Evolutionary conservation across 2,113 vertebrate species (phyloP), one percentile per base, ranked within the genome.

Genomic region (Nansenia antarctica): DNA sequence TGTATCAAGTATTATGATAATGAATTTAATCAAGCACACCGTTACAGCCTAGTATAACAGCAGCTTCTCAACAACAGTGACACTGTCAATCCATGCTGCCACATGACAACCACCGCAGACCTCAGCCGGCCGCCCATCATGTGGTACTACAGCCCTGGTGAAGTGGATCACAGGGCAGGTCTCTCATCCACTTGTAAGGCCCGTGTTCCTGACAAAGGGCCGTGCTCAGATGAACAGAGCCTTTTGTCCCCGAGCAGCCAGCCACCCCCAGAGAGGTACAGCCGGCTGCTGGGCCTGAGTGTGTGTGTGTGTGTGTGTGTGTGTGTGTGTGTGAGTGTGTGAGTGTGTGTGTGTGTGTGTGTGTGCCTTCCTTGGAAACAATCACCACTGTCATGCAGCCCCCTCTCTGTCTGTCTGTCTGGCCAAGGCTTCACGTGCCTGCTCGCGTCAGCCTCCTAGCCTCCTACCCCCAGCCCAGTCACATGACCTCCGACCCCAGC

Each of bases 371-470:
- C n/a, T 49, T 73, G 72, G 82, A 72, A 86, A 88, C 86, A 87
- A 85, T 86, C 76, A 74, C 65, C 11, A 60, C 82, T 70, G 67
- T 74, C 70, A 85, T 24, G 22, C 74, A 5, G 65, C 67, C 74
- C 55, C 78, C 72, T 49, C 45, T 20, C n/a, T 14, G 24, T 22
- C 31, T n/a, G 20, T 29, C 9, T 62, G 80, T 73, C 64, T 70
- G n/a, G n/a, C n/a, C n/a, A 5, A 37, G 31, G 8, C n/a, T 76
- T 85, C 85, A 85, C 80, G 84, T 88, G 88, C 78, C 72, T 86
- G 85, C 81, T 84, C 85, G n/a, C n/a, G n/a, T n/a, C n/a, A n/a
- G n/a, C n/a, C n/a, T n/a, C n/a, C n/a, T n/a, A n/a, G n/a, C n/a
- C n/a, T n/a, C n/a, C n/a, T n/a, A n/a, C n/a, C 87, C 81, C 84